Evolutionary conservation across 2,797 vertebrate genomes (phyloP).

Genomic region (Acanthis flammea): DNA sequence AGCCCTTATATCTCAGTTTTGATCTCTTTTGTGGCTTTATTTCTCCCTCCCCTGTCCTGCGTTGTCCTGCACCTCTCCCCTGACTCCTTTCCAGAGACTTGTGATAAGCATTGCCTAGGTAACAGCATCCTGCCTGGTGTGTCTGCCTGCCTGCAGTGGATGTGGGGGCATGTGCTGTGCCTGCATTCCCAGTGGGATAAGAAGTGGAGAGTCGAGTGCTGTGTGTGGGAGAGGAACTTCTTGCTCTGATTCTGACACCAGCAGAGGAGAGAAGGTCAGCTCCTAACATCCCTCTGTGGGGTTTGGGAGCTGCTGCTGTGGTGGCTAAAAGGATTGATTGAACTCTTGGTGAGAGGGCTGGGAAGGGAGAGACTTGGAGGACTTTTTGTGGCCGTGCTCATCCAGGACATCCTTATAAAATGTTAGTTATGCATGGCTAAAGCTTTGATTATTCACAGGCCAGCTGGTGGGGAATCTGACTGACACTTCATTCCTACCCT

Average conservation of each 20-base stretch:
- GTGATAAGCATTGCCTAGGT: constrained; percentile 65
- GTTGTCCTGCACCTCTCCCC: neutral
- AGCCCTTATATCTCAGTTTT: neutral
- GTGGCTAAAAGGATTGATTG: neutral
- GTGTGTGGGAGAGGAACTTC: constrained; percentile 44
- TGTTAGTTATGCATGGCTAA: neutral
- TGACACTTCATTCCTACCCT: neutral
- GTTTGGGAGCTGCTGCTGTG: neutral
- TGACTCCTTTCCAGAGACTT: neutral
- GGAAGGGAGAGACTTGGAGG: neutral
- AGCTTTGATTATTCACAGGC: neutral
- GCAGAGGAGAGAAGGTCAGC: neutral
- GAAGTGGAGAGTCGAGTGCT: neutral
- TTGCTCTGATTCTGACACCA: neutral
- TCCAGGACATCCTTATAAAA: neutral
- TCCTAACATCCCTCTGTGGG: neutral
- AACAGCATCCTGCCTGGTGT: constrained; percentile 60
- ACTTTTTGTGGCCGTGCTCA: accelerated
- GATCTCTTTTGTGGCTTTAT: neutral
- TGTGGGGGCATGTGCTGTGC: constrained; percentile 61
- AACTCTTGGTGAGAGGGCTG: neutral
- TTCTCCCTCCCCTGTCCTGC: neutral
- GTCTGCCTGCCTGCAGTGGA: constrained; percentile 19
- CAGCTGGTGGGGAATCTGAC: neutral
- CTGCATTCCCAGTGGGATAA: constrained; percentile 59